These are phyloP conservation scores for Ctena decussata DNA, from an alignment of 2,888 invertebrate species.

Conservation along the genomic window DNA sequence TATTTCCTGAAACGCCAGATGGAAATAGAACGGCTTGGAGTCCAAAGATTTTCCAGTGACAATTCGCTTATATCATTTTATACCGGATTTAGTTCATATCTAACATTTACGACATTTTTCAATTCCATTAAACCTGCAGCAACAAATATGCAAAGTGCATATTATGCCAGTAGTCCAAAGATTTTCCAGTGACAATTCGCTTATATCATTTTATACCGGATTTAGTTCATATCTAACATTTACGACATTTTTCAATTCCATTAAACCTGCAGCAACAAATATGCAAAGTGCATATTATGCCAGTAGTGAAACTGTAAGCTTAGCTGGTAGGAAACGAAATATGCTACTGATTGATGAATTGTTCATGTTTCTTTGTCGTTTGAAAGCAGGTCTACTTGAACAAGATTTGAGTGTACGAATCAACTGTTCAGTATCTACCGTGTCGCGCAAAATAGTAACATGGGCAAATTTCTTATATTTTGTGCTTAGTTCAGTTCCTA, in stretches of 20 bases:
- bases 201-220: too few relatives aligned
- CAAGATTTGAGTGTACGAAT: conserved; percentile 44
- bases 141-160: conserved; percentile 31
- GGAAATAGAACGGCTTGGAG: too few relatives aligned
- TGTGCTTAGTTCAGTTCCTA: conserved; percentile 25
- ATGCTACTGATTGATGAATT: conserved; percentile 34
- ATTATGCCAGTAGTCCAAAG: conserved; percentile 16
- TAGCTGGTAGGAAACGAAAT: conserved; percentile 22
- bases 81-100: too few relatives aligned
- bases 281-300: conserved; percentile 45
- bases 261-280: conserved; percentile 33
- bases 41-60: too few relatives aligned
- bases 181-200: too few relatives aligned
- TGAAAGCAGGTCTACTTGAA: conserved; percentile 33
- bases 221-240: too few relatives aligned
- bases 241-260: conserved; percentile 19
- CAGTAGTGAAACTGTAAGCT: conserved; percentile 7
- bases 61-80: too few relatives aligned
- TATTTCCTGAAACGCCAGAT: too few relatives aligned
- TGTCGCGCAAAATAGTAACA: conserved; percentile 37
- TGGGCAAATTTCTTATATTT: conserved; percentile 48
- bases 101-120: too few relatives aligned
- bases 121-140: conserved; percentile 35
- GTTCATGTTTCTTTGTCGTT: conserved; percentile 37
- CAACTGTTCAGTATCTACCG: conserved; percentile 41